Percentiles rank a stretch among this genome's conserved stretches.
Conservation (phyloP, 37 sponge, comb jelly and placozoan genomes). For the Crambe crambe region DNA sequence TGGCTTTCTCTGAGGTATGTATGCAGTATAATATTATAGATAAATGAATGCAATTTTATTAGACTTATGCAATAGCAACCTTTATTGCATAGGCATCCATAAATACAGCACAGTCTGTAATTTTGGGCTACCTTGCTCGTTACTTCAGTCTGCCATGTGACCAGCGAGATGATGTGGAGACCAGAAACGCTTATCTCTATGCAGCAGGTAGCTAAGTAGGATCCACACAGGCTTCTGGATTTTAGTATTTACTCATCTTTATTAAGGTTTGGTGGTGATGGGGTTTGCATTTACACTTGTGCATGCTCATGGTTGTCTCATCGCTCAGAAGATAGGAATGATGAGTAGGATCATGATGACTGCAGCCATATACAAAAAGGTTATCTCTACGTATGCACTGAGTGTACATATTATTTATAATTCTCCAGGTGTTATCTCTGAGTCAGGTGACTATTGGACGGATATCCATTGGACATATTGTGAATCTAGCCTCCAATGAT, state of each 20-base stretch:
- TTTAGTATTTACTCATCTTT: neutral
- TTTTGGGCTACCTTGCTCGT: constrained; percentile 60
- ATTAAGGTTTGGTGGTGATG: constrained; percentile 34
- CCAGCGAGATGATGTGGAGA: constrained; percentile 20
- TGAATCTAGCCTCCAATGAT: constrained; percentile 81
- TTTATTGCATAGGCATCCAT: neutral
- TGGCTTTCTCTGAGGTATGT: constrained; percentile 28
- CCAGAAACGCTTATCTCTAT: constrained; percentile 66
- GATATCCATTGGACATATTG: constrained; percentile 60
- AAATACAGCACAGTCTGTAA: constrained; percentile 56
- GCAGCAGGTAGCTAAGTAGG: constrained; percentile 62
- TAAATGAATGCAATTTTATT: neutral
- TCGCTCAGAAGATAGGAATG: constrained; percentile 57
- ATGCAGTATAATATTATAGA: too few species aligned
- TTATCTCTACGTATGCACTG: neutral
- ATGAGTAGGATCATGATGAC: constrained; percentile 36
- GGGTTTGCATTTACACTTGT: constrained; percentile 15
- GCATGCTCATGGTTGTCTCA: constrained; percentile 36
- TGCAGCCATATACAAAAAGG: constrained; percentile 68
- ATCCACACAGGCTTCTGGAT: too few species aligned
- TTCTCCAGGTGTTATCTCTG: neutral
- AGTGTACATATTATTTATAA: neutral
- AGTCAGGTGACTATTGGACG: constrained; percentile 48
- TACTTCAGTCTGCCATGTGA: constrained; percentile 44
- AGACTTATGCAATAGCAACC: too few species aligned